These are phyloP conservation scores for Stegodyphus mimosarum DNA, from an alignment of 1,140 invertebrate species.

Conservation along the genomic window DNA sequence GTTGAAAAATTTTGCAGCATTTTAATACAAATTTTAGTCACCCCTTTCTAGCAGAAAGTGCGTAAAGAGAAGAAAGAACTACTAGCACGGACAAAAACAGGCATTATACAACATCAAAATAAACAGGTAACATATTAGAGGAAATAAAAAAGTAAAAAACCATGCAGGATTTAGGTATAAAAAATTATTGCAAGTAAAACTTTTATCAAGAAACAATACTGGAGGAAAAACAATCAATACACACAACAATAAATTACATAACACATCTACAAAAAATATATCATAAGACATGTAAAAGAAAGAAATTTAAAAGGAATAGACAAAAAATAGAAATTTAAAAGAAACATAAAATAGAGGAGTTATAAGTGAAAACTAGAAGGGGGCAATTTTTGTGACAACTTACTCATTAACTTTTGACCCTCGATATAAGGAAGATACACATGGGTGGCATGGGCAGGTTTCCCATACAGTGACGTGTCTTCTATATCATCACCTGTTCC, in stretches of 20 bases:
- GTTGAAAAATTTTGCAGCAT: not conserved
- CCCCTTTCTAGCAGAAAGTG: slow-evolving; percentile 58
- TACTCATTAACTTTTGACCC: slow-evolving; percentile 82
- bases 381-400: slow-evolving; percentile 70
- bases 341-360: slow-evolving; percentile 30
- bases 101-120: slow-evolving; percentile 24
- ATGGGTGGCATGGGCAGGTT: slow-evolving; percentile 80
- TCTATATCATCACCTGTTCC: slow-evolving; percentile 75
- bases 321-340: slow-evolving; percentile 4
- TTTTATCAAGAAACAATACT: not conserved
- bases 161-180: slow-evolving; percentile 25
- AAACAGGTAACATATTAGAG: not conserved
- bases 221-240: not conserved
- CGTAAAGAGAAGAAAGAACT: slow-evolving; percentile 50
- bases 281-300: slow-evolving; percentile 16
- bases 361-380: slow-evolving; percentile 59
- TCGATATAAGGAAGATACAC: slow-evolving; percentile 83
- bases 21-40: not conserved
- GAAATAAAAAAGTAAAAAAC: not conserved
- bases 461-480: slow-evolving; percentile 71
- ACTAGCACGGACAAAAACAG: slow-evolving; percentile 17
- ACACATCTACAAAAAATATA: not conserved
- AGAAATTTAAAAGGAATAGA: slow-evolving; percentile 22
- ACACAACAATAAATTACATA: slow-evolving; percentile 8
- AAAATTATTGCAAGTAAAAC: not conserved